Percentiles rank a stretch among this genome's conserved stretches.
Conservation (phyloP, 2,797 vertebrate species). For the Loriculus beryllinus region DNA sequence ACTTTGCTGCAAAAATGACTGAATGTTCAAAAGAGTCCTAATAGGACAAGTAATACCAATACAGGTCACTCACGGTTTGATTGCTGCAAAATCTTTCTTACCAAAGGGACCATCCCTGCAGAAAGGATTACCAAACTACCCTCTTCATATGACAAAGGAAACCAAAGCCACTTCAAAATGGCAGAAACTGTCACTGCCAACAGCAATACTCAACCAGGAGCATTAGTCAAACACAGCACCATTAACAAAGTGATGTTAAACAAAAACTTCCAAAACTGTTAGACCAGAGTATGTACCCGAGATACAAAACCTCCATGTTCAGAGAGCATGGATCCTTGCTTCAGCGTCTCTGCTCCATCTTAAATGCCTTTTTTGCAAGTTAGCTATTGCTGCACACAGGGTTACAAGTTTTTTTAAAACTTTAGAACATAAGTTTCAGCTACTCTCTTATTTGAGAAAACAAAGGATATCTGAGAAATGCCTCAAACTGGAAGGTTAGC, state of each 20-base stretch:
- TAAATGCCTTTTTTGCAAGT: neutral
- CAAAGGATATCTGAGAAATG: neutral
- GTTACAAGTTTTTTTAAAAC: neutral
- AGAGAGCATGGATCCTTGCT: accelerated
- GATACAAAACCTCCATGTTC: accelerated
- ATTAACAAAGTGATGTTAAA: neutral
- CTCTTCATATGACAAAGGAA: neutral
- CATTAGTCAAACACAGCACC: neutral
- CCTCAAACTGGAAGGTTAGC: neutral
- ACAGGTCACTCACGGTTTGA: neutral
- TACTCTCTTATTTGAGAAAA: neutral
- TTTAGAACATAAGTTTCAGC: neutral
- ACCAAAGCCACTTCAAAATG: neutral
- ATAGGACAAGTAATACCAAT: neutral
- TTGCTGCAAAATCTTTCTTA: neutral
- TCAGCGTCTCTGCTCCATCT: neutral
- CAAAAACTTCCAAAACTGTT: neutral
- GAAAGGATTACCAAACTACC: neutral
- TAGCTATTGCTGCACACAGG: neutral
- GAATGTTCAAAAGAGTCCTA: neutral
- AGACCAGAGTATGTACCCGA: neutral
- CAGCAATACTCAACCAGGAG: neutral
- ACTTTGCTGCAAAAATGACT: neutral
- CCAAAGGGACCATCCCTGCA: neutral
- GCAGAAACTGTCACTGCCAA: neutral